Conservation (phyloP, 2,113 vertebrate genomes). For the Girardinichthys multiradiatus region DNA sequence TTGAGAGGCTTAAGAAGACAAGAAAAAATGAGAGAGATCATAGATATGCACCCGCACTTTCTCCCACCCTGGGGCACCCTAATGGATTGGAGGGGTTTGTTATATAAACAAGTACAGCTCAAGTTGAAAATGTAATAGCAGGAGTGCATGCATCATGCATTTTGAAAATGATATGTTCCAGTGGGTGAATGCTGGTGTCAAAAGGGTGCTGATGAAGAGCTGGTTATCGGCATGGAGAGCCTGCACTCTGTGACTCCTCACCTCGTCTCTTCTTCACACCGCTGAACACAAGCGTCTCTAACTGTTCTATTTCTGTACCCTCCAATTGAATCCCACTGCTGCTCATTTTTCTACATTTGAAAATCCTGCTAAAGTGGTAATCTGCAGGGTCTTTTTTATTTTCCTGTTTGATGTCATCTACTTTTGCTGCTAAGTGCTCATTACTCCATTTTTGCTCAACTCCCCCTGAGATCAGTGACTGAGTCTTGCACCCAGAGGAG, state of each 20-base stretch:
- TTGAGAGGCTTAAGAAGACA: slow-evolving; percentile 17
- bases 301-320: slow-evolving; percentile 57
- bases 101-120: slow-evolving; percentile 63
- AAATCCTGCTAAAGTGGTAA: slow-evolving; percentile 39
- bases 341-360: slow-evolving; percentile 43
- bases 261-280: slow-evolving; percentile 57
- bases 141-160: slow-evolving; percentile 46
- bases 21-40: too few relatives aligned
- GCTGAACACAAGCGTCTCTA: slow-evolving; percentile 50
- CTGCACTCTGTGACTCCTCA: slow-evolving; percentile 53
- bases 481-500: not conserved
- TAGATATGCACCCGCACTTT: slow-evolving; percentile 40
- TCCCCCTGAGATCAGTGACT: slow-evolving; percentile 1
- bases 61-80: slow-evolving; percentile 46
- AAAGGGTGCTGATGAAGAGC: slow-evolving; percentile 51
- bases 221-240: slow-evolving; percentile 51
- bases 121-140: slow-evolving; percentile 71
- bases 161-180: slow-evolving; percentile 43
- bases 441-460: slow-evolving; percentile 49
- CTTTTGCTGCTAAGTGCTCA: slow-evolving; percentile 51
- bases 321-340: slow-evolving; percentile 10
- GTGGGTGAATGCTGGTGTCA: slow-evolving; percentile 44
- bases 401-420: slow-evolving; percentile 30
- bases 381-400: slow-evolving; percentile 40
- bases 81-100: slow-evolving; percentile 61